phyloP scores from a whole-genome alignment of 2,888 invertebrate species.

The Torymus tubicola region DNA sequence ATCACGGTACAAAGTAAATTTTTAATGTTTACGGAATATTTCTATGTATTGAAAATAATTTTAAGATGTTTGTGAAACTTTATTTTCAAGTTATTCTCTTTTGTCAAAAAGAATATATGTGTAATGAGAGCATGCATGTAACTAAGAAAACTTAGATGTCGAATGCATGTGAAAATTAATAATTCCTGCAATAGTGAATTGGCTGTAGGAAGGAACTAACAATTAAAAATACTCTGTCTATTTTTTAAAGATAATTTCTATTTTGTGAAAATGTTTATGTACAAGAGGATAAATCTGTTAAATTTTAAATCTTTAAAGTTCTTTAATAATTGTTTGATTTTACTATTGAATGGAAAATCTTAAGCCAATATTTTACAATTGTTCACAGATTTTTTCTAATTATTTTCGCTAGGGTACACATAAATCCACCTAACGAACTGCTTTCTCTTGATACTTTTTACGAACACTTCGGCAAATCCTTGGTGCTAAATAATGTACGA shows the following conservation, averaged over 20 bases:
- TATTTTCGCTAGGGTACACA: conserved; percentile 16
- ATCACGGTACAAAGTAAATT: conserved; percentile 26
- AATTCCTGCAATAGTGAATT: too few species aligned
- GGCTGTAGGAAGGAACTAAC: too few species aligned
- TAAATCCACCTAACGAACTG: conserved; percentile 28
- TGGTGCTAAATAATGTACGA: conserved; percentile 29
- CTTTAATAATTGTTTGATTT: not conserved
- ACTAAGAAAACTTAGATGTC: too few species aligned
- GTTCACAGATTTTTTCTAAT: conserved; percentile 13
- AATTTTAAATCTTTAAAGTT: not conserved
- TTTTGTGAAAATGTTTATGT: too few species aligned
- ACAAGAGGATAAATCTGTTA: too few species aligned
- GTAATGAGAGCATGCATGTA: too few species aligned
- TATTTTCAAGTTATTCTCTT: not conserved
- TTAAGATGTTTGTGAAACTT: not conserved
- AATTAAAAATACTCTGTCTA: too few species aligned
- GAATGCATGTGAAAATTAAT: too few species aligned
- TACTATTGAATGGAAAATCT: not conserved
- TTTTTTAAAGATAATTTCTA: too few species aligned
- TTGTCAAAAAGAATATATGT: not conserved
- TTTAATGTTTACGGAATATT: conserved; percentile 1
- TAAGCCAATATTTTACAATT: conserved; percentile 23
- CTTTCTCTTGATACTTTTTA: conserved; percentile 29
- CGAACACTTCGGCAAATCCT: conserved; percentile 15
- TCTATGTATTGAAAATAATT: not conserved